Base-by-base conservation (phyloP, 2,113 vertebrate species). In the Gavialis gangeticus region DNA sequence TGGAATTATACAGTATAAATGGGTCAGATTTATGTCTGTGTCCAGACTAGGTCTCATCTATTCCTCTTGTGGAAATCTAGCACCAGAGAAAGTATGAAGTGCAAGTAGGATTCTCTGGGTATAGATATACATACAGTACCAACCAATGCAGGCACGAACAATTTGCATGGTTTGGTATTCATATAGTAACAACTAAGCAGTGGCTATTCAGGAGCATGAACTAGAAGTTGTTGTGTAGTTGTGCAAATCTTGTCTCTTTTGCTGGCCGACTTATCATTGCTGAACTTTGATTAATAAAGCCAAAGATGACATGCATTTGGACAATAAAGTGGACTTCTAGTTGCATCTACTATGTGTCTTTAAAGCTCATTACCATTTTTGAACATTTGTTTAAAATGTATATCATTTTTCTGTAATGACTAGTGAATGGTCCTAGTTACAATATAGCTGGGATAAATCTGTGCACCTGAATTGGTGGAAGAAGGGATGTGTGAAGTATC, bases 11-110 rank as follows among this genome's bases (percentile, higher is more conserved):
- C n/a, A 27, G 2, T 12, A 27, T 54, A 25, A 66, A 12, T 24
- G 6, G 24, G 4, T 1, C 30, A 10, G n/a, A 22, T 4, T 2
- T 0, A 77, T 17, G 2, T 5, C 11, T 3, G 6, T 75, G 14
- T 55, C 22, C 21, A 66, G 75, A 22, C 21, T 64, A 14, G 10
- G 6, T 3, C 34, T n/a, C 27, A 64, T 7, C 63, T 28, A 14
- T 15, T 64, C 30, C 18, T 75, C 56, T 84, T 64, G 13, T 66
- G 24, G 24, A 64, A n/a, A 7, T 1, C 5, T 5, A 24, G 28
- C 19, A 19, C 63, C 7, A 12, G 63, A 21, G 8, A 28, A 28
- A 6, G 12, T 59, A 17, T 12, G 5, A 60, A 55, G 37, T 22
- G n/a, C 14, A n/a, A 58, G 37, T 27, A 18, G 19, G 28, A 18